Evolutionary conservation across 1,140 invertebrate genomes (phyloP).

Genomic region (Drosophila pectinifera): DNA sequence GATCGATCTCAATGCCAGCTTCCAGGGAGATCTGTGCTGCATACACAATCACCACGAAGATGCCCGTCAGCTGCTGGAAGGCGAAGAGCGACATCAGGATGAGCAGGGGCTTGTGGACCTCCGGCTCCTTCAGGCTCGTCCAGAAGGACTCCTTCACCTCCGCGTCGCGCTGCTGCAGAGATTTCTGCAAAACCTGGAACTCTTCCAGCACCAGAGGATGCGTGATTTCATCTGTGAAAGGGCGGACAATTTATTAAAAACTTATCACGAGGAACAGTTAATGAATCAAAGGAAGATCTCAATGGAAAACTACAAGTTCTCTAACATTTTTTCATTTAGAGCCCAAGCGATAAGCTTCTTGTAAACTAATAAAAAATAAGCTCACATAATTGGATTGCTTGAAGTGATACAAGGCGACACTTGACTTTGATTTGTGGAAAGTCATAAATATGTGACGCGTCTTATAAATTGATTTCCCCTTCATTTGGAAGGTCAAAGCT

Average conservation of each 20-base stretch:
- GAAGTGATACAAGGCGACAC: constrained; percentile 9
- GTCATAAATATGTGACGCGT: neutral
- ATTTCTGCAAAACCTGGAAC: constrained; percentile 70
- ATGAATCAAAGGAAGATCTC: neutral
- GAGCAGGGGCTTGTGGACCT: constrained; percentile 88
- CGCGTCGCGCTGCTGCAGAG: constrained; percentile 61
- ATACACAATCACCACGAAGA: constrained; percentile 92
- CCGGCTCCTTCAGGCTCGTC: constrained; percentile 63
- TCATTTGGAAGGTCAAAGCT: neutral
- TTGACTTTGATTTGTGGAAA: constrained; percentile 39
- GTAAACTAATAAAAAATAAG: neutral
- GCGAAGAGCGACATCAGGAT: constrained; percentile 90
- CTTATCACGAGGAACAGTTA: neutral
- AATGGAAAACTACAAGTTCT: neutral
- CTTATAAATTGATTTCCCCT: too few relatives aligned
- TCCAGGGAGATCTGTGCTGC: constrained; percentile 88
- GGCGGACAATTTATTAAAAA: constrained; percentile 3
- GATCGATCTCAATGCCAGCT: constrained; percentile 87
- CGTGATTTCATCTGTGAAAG: constrained; percentile 67
- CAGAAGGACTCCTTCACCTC: constrained; percentile 71
- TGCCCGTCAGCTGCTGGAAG: constrained; percentile 92
- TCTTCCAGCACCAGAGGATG: constrained; percentile 82
- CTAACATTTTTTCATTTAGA: constrained; percentile 10
- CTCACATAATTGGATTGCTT: constrained; percentile 17
- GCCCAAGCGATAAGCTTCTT: constrained; percentile 12